Percentiles rank a stretch among this genome's conserved stretches.
phyloP scores from a whole-genome alignment of 2,888 invertebrate species.

The Orthosia cruda region DNA sequence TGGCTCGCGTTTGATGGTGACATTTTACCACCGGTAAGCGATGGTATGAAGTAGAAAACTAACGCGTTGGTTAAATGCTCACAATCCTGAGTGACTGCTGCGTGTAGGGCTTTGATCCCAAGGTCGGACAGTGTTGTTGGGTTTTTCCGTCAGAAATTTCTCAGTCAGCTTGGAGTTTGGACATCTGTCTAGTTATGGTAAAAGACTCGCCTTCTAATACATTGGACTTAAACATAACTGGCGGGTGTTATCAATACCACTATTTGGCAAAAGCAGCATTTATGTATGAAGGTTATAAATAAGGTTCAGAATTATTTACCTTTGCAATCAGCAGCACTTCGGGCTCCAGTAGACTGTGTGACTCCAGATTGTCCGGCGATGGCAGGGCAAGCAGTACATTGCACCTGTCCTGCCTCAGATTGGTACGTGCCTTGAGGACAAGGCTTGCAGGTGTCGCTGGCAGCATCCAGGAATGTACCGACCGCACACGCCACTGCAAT shows the following conservation, averaged over 20 bases:
- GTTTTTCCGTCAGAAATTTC: neutral
- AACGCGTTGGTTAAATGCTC: no score
- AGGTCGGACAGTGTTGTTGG: neutral
- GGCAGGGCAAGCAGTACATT: constrained; percentile 97
- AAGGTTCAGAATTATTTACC: constrained; percentile 82
- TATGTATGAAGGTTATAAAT: neutral
- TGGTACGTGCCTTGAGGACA: constrained; percentile 98
- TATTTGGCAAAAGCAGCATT: neutral
- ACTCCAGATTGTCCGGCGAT: constrained; percentile 98
- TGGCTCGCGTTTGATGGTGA: no score
- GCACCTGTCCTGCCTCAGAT: constrained; percentile 97
- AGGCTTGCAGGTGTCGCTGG: constrained; percentile 95
- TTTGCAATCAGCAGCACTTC: constrained; percentile 97
- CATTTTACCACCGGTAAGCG: no score
- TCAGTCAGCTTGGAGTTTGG: no score
- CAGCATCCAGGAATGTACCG: constrained; percentile 96
- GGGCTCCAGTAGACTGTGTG: constrained; percentile 96
- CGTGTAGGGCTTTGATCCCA: no score
- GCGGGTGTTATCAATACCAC: no score
- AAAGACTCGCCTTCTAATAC: no score
- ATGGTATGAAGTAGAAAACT: no score
- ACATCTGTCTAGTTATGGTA: no score
- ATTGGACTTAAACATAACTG: no score
- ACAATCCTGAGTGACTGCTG: no score
- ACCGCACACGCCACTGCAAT: constrained; percentile 96